Conservation (phyloP, 2,113 vertebrate species). For the Guaruba guarouba region DNA sequence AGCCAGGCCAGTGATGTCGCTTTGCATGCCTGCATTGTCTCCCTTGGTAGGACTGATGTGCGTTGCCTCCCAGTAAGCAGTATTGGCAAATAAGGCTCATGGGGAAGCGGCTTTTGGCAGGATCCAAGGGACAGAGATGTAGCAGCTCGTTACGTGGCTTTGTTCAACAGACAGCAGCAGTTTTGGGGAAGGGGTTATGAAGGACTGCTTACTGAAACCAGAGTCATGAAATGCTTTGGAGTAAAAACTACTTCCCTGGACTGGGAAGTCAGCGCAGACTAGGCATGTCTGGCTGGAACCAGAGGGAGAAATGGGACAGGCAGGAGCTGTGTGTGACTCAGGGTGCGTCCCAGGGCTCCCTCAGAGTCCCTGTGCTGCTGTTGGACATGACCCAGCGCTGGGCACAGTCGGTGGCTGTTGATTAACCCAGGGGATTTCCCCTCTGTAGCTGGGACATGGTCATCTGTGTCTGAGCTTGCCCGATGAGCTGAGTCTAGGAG, state of each 20-base stretch:
- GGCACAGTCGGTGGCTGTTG: not conserved
- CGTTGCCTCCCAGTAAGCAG: not conserved
- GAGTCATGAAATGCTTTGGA: not conserved
- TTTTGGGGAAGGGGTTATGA: not conserved
- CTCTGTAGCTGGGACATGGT: not conserved
- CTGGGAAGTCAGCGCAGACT: not conserved
- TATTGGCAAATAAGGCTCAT: not conserved
- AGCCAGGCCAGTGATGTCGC: not conserved
- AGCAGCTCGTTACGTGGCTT: accelerated
- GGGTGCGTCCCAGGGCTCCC: not conserved
- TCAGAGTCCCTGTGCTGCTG: accelerated
- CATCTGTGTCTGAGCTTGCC: not conserved
- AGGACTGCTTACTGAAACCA: not conserved
- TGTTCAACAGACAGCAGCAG: not conserved
- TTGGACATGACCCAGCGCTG: not conserved
- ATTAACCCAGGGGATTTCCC: not conserved
- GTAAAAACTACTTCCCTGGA: not conserved
- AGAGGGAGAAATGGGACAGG: not conserved
- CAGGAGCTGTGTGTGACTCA: not conserved
- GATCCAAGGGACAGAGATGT: not conserved
- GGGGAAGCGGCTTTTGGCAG: not conserved
- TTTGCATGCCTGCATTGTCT: not conserved
- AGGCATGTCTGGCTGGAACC: not conserved
- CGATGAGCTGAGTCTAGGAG: not conserved
- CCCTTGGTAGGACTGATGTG: not conserved